phyloP scores from a whole-genome alignment of 2,797 vertebrate genomes.

The Clarias platycephalus region DNA sequence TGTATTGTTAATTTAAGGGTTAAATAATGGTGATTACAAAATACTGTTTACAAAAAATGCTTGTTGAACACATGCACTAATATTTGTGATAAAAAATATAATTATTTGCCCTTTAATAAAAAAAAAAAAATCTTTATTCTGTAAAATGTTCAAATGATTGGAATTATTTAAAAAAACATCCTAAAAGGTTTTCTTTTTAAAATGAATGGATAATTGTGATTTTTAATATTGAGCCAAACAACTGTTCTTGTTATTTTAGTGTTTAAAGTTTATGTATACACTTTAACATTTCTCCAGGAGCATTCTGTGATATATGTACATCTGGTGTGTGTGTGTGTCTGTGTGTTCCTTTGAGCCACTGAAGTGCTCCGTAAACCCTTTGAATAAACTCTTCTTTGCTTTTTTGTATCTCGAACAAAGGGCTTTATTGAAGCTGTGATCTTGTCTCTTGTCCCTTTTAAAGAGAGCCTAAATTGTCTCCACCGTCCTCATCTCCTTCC shows the following conservation, averaged over 20 bases:
- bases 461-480: conserved; percentile 32
- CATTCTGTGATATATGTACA: not conserved
- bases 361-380: not conserved
- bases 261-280: not conserved
- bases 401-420: conserved; percentile 36
- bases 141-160: not conserved
- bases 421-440: conserved; percentile 26
- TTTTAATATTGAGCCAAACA: not conserved
- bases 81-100: not conserved
- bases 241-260: not conserved
- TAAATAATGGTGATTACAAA: not conserved
- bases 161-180: not conserved
- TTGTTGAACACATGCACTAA: not conserved
- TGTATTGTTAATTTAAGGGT: not conserved
- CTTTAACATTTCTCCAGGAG: not conserved
- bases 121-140: not conserved
- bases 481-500: conserved; percentile 15
- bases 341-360: not conserved
- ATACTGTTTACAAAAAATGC: not conserved
- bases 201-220: not conserved
- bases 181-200: not conserved
- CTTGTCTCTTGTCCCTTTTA: conserved; percentile 6
- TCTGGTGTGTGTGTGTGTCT: not conserved
- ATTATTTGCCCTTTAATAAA: too few relatives aligned
- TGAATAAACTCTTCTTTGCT: conserved; percentile 11